These are phyloP conservation scores for Sialis fuliginosa DNA, from an alignment of 2,888 invertebrate species.

Conservation along the genomic window DNA sequence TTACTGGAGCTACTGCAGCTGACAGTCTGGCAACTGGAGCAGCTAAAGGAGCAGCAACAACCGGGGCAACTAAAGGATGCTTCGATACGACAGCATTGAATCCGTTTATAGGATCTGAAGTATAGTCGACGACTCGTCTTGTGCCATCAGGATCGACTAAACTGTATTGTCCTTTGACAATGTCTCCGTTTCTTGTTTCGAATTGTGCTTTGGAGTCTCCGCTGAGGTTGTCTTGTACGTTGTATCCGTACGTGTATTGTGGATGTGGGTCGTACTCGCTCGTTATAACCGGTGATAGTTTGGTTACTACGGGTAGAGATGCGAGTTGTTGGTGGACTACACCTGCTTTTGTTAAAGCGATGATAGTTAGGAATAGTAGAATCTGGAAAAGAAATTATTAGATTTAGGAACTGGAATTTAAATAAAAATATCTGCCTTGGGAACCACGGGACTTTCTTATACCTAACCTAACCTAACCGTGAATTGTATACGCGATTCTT, in stretches of 20 bases:
- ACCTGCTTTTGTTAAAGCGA: too few relatives aligned
- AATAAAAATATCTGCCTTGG: too few relatives aligned
- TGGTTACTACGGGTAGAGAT: too few relatives aligned
- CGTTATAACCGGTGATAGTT: too few relatives aligned
- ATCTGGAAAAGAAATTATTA: too few relatives aligned
- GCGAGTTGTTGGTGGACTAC: too few relatives aligned
- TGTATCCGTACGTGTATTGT: constrained; percentile 32
- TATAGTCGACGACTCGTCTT: constrained; percentile 34
- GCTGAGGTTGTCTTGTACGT: constrained; percentile 28
- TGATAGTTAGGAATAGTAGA: too few relatives aligned
- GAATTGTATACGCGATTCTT: too few relatives aligned
- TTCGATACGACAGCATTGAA: constrained; percentile 46
- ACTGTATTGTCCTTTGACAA: constrained; percentile 38
- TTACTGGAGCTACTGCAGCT: constrained; percentile 2
- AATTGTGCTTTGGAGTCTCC: constrained; percentile 33
- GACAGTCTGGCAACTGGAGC: constrained; percentile 10
- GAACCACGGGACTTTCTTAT: too few relatives aligned
- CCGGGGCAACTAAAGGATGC: constrained; percentile 28
- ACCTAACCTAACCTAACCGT: too few relatives aligned
- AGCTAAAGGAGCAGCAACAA: constrained; percentile 14
- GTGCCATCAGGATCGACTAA: constrained; percentile 38
- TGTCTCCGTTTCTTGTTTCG: constrained; percentile 33
- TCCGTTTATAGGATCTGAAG: constrained; percentile 40
- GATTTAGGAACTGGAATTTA: too few relatives aligned
- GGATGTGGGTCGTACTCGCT: constrained; percentile 13